These are phyloP conservation scores for Balanococcus diminutus DNA, from an alignment of 2,888 invertebrate genomes.

Conservation along the genomic window DNA sequence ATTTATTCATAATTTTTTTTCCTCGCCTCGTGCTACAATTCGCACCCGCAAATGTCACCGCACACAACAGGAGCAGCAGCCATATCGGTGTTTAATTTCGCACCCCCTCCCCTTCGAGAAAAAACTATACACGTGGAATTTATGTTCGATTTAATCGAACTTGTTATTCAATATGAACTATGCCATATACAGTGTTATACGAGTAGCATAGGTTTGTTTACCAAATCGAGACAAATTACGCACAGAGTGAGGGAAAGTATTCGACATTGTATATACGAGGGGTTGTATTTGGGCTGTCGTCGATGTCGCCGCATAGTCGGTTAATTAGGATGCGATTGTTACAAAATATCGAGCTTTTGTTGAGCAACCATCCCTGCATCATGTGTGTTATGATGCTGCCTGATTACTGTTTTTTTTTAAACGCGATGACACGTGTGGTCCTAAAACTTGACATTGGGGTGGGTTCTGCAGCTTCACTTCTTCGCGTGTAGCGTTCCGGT, in stretches of 20 bases:
- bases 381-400: neutral
- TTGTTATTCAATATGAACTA: neutral
- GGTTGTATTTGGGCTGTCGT: neutral
- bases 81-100: neutral
- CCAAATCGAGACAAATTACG: slow-evolving; percentile 30
- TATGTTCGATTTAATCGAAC: neutral
- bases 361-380: neutral
- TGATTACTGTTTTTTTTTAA: neutral
- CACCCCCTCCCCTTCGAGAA: neutral
- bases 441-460: neutral
- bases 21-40: neutral
- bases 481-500: neutral
- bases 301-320: neutral
- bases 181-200: neutral
- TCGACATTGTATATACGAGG: neutral
- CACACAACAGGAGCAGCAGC: too few species aligned
- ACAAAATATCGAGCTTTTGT: slow-evolving; percentile 24
- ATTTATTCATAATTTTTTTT: neutral
- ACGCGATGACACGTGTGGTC: slow-evolving; percentile 1
- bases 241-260: neutral
- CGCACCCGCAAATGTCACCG: neutral
- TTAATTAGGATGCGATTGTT: slow-evolving; percentile 40
- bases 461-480: too few species aligned
- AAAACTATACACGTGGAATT: neutral
- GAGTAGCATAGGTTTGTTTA: neutral